Percentiles rank a stretch among this genome's conserved stretches.
Evolutionary conservation across 2,888 invertebrate species (phyloP).

Genomic region (Adela reaumurella): DNA sequence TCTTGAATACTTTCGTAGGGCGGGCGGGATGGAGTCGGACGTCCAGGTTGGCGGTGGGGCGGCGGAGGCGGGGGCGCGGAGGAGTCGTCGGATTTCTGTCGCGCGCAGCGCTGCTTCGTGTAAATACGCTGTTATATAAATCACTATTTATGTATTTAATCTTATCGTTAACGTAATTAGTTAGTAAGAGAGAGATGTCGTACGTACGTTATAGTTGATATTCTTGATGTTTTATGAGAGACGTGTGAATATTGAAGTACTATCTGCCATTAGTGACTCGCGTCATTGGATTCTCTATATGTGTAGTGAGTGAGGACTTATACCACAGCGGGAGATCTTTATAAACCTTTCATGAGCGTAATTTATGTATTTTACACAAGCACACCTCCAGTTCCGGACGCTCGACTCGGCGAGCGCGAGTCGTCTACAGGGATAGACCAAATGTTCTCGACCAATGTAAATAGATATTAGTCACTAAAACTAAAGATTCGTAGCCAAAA

Average conservation of each 20-base stretch:
- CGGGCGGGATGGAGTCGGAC: too few relatives aligned
- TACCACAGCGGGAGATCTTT: too few relatives aligned
- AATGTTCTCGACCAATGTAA: neutral
- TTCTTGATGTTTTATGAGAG: neutral
- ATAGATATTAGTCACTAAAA: neutral
- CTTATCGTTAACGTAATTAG: neutral
- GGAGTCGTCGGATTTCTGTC: slow-evolving; percentile 23
- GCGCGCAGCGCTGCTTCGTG: slow-evolving; percentile 28
- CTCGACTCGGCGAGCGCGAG: neutral
- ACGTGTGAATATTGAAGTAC: too few relatives aligned
- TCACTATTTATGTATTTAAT: slow-evolving; percentile 32
- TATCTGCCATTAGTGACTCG: too few relatives aligned
- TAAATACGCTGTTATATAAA: slow-evolving; percentile 44
- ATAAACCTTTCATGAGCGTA: too few relatives aligned
- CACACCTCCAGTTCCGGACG: too few relatives aligned
- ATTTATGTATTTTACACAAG: too few relatives aligned
- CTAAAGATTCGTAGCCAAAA: neutral
- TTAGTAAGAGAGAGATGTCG: neutral
- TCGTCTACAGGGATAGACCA: neutral
- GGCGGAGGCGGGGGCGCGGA: slow-evolving; percentile 19
- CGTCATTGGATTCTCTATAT: too few relatives aligned
- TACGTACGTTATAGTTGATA: neutral
- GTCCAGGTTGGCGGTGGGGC: too few relatives aligned
- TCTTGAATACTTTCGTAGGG: too few relatives aligned
- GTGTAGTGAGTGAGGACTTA: too few relatives aligned